Base-by-base conservation (phyloP, 2,888 invertebrate genomes). In the Carabus problematicus region DNA sequence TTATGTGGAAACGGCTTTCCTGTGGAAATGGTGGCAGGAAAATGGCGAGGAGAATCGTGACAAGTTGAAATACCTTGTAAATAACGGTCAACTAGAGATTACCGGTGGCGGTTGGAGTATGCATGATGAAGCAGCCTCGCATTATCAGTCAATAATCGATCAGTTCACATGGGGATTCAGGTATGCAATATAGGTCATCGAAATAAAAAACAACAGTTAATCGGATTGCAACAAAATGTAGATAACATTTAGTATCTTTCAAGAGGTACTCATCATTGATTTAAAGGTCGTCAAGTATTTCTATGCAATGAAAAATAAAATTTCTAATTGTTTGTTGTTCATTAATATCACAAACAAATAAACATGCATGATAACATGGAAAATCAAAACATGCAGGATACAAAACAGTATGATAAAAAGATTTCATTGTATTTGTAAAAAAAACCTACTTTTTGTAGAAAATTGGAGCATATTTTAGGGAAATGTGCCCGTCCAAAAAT, bases 1-100 rank as follows among this genome's bases (percentile, higher is more conserved):
- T 61, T 95, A 94, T 78, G 94, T 94, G 1, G 95, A 95, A 77
- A 91, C 93, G 0, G 91, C 93, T 0, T 95, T 90, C 82, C 90
- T 95, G 79, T 91, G 90, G 84, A 90, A 93, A 87, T 93, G 94
- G 94, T 95, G 92, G 92, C 82, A 84, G 6, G 86, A 89, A 29
- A 94, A 94, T 77, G 77, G 84, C 2, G 84, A 87, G 0, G 79
- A 79, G 0, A 81, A 84, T 0, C 85, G 87, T 72, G 81, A 87
- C n/a, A 78, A 86, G 76, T 91, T 95, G 0, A 87, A 85, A 66
- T 81, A 82, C 6, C 82, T 95, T 39, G 91, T 96, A 0, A 82
- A 88, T 0, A 85, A 87, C 72, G 94, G 93, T 0, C 86, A 91
- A 71, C 81, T 93, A 40, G 92, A 92, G 82, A 90, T 93, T 71